Evolutionary conservation across 2,113 vertebrate species (phyloP).

Genomic region (Percopsis transmontana): DNA sequence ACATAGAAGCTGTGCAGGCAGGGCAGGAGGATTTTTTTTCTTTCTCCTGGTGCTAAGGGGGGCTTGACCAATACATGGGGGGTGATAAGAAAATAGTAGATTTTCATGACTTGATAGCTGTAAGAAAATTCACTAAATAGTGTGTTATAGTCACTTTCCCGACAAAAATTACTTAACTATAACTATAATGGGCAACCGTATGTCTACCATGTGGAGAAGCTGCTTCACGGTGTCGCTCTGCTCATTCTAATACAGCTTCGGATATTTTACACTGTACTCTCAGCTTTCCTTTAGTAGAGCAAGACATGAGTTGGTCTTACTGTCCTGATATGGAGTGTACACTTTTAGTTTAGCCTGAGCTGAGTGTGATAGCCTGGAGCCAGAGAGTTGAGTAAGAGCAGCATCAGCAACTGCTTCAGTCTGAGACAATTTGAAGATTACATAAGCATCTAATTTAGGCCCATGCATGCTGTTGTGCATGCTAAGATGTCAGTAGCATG

Average conservation of each 20-base stretch:
- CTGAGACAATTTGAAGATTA: conserved; percentile 36
- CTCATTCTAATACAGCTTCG: conserved; percentile 41
- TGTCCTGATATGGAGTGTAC: conserved; percentile 35
- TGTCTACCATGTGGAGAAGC: no score
- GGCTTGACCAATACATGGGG: no score
- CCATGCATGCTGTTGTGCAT: conserved; percentile 1
- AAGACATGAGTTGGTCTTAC: conserved; percentile 24
- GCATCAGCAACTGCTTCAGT: conserved; percentile 38
- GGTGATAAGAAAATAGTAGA: no score
- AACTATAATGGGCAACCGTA: no score
- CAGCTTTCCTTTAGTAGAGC: conserved; percentile 27
- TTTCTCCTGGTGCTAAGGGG: no score
- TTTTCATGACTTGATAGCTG: no score
- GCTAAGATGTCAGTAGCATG: background rate
- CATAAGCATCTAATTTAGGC: conserved; percentile 31
- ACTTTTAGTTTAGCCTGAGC: conserved; percentile 33
- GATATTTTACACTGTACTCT: no score
- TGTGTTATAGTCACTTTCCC: no score
- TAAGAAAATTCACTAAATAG: no score
- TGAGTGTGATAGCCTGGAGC: conserved; percentile 53
- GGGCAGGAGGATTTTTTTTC: no score
- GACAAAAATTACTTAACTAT: no score
- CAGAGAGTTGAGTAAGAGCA: conserved; percentile 55
- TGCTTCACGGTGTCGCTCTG: conserved; percentile 11
- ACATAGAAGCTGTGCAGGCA: background rate